Base-by-base conservation (phyloP, 2,888 invertebrate species). In the Lepas anatifera region DNA sequence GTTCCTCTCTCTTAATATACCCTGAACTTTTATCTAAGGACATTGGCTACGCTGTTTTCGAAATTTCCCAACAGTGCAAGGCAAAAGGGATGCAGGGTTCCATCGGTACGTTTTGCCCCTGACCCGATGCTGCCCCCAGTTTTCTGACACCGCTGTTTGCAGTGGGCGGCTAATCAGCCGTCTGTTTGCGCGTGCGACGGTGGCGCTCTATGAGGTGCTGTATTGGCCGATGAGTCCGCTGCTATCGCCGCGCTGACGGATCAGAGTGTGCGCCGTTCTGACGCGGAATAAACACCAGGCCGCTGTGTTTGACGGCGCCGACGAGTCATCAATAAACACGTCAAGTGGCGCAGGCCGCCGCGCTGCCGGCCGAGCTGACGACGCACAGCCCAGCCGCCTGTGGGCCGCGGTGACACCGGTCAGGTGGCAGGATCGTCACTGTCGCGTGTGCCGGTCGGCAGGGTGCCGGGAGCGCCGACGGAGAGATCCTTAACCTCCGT, bases 311-410 rank as follows among this genome's bases (percentile, higher is more conserved):
- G 58, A 58, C 58, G 35, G 58, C 29, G 58, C 25, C 32, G 58
- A 58, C 58, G 35, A 58, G 32, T 58, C 32, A 58, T 58, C 58
- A 58, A 58, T 58, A 58, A 58, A 58, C 58, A 58, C 58, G 35
- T 58, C 58, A 58, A 58, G 58, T 58, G 58, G 58, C 3, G 35
- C 52, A 13, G 13, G 25, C 7, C 58, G 58, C 25, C 25, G 58
- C 58, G 58, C 41, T 10, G 41, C 41, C 41, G 41, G 11, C 11
- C 41, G 41, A 10, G 41, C 2, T 16, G 11, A 16, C 41, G 11
- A 4, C 1, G 16, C 2, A 1, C 3, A 1, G 41, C 41, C 41
- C 41, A 16, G 41, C 41, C 41, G 41, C 41, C 11, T 16, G 52
- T 29, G 18, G 25, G 25, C 25, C 25, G 35, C 11, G 13, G 16